Percentiles rank a stretch among this genome's conserved stretches.
phyloP scores from a whole-genome alignment of 1,140 invertebrate species.

The Drosophila malerkotliana region DNA sequence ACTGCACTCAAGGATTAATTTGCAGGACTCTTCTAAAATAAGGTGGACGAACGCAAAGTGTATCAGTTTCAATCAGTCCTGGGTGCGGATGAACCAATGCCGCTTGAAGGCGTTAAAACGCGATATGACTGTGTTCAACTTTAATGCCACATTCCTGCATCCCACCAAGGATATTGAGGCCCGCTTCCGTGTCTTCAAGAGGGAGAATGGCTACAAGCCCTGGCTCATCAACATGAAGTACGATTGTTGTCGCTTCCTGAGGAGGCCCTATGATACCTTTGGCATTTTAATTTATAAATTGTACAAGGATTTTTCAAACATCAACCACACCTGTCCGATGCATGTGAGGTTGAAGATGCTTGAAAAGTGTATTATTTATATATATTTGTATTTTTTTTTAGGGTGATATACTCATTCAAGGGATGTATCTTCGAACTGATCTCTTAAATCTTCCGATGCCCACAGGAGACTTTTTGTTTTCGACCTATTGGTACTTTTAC shows the following conservation, averaged over 20 bases:
- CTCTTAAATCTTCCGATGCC: background rate
- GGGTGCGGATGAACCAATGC: slow-evolving; percentile 1
- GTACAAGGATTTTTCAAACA: slow-evolving; percentile 2
- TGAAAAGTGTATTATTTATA: background rate
- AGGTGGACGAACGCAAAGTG: background rate
- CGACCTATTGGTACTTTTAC: background rate
- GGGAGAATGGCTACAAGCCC: slow-evolving; percentile 3
- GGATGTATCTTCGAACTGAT: background rate
- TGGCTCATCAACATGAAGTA: background rate
- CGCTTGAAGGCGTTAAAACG: slow-evolving; percentile 2
- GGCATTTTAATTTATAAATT: background rate
- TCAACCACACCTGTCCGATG: slow-evolving; percentile 1
- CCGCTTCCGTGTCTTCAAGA: background rate
- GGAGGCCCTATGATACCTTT: background rate
- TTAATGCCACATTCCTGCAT: slow-evolving; percentile 2
- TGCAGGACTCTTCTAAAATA: background rate
- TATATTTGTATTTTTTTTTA: background rate
- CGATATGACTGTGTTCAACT: background rate
- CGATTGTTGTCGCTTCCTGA: slow-evolving; percentile 1
- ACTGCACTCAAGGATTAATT: background rate
- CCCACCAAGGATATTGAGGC: background rate
- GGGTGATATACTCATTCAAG: background rate
- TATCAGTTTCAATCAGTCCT: background rate
- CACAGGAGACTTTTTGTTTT: background rate
- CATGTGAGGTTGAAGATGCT: background rate